Conservation (phyloP, 2,797 vertebrate species). For the Gambelia wislizenii region DNA sequence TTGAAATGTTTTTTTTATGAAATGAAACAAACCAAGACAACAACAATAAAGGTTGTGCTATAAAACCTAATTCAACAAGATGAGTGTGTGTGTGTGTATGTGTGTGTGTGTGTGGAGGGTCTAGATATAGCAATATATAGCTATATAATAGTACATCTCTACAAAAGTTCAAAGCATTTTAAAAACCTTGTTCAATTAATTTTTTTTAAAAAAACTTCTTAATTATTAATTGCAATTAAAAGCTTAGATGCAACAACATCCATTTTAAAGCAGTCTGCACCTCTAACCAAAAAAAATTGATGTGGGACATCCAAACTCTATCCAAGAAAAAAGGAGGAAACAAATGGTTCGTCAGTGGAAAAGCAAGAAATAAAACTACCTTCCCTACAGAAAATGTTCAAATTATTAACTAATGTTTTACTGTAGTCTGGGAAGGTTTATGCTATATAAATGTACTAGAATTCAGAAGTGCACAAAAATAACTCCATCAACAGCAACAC, state of each 20-base stretch:
- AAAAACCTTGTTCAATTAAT: neutral
- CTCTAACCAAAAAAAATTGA: neutral
- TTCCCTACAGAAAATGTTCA: neutral
- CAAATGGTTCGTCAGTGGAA: neutral
- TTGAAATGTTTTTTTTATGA: neutral
- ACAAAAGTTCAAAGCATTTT: neutral
- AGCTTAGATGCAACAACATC: neutral
- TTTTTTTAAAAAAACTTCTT: neutral
- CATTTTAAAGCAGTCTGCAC: neutral
- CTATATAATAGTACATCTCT: neutral
- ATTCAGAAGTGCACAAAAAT: neutral
- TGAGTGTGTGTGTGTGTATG: neutral
- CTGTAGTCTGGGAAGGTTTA: neutral
- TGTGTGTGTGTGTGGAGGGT: no score
- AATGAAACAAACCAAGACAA: neutral
- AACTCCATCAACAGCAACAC: neutral
- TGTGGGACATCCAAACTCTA: neutral
- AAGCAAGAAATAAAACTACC: neutral
- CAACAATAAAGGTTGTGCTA: neutral
- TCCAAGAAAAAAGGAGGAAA: neutral
- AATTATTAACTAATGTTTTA: neutral
- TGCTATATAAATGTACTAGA: neutral
- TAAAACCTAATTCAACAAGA: neutral
- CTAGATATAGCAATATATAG: neutral
- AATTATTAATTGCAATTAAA: conserved; percentile 4